Evolutionary conservation across 2,888 invertebrate species (phyloP).

Genomic region (Melanophora roralis): DNA sequence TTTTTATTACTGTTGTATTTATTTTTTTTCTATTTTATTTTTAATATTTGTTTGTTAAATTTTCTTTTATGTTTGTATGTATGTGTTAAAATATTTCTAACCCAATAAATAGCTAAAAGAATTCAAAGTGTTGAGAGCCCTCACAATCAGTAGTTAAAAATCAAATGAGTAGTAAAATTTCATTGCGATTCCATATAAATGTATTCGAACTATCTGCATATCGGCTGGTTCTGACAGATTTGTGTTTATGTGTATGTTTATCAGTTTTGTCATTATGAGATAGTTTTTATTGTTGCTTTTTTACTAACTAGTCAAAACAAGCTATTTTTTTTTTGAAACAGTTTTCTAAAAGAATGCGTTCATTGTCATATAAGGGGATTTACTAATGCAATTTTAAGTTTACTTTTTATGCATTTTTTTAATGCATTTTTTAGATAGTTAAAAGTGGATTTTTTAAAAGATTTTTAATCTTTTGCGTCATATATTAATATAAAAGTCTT

Average conservation of each 20-base stretch:
- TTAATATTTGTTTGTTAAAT: slow-evolving; percentile 33
- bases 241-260: no score
- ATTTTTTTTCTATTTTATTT: no score
- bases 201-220: slow-evolving; percentile 1
- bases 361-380: no score
- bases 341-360: slow-evolving; percentile 31
- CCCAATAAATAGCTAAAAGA: slow-evolving; percentile 28
- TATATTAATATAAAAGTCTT: no score
- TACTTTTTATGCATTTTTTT: background rate
- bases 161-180: slow-evolving; percentile 43
- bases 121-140: slow-evolving; percentile 4
- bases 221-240: no score
- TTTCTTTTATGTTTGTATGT: background rate
- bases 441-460: no score
- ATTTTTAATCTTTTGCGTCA: no score
- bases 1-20: no score
- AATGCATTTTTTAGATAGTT: no score
- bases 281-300: background rate
- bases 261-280: background rate
- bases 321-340: background rate
- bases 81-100: background rate
- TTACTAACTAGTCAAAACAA: slow-evolving; percentile 4
- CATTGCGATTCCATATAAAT: slow-evolving; percentile 59
- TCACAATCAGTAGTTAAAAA: slow-evolving; percentile 51
- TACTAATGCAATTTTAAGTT: background rate